phyloP scores from a whole-genome alignment of 2,113 vertebrate species.

The Vulpes lagopus region DNA sequence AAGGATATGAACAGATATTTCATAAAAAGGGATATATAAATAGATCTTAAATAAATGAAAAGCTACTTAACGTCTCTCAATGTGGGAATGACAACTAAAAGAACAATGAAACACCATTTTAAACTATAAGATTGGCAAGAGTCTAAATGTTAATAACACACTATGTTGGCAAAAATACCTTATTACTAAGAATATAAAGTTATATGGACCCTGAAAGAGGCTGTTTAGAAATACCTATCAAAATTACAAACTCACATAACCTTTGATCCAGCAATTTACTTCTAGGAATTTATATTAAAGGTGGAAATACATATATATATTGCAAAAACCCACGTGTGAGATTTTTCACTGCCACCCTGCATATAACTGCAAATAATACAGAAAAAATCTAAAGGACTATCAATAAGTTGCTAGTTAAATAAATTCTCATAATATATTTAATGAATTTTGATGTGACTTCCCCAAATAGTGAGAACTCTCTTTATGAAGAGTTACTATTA shows the following conservation, averaged over 20 bases:
- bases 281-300: conserved; percentile 39
- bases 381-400: neutral
- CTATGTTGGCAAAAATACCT: neutral
- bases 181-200: neutral
- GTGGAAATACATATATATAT: neutral
- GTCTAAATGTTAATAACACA: neutral
- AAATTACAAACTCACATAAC: neutral
- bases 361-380: neutral
- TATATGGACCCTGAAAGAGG: neutral
- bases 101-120: neutral
- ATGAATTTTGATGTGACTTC: neutral
- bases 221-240: neutral
- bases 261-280: neutral
- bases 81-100: neutral
- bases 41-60: conserved; percentile 26
- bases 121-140: neutral
- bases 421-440: neutral
- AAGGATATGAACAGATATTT: neutral
- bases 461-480: neutral
- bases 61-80: neutral
- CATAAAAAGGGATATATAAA: neutral
- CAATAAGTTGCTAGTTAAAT: neutral
- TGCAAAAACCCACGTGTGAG: neutral
- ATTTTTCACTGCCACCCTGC: neutral
- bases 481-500: neutral